These are phyloP conservation scores for Poecile atricapillus DNA, from an alignment of 2,113 vertebrate genomes.

Conservation along the genomic window DNA sequence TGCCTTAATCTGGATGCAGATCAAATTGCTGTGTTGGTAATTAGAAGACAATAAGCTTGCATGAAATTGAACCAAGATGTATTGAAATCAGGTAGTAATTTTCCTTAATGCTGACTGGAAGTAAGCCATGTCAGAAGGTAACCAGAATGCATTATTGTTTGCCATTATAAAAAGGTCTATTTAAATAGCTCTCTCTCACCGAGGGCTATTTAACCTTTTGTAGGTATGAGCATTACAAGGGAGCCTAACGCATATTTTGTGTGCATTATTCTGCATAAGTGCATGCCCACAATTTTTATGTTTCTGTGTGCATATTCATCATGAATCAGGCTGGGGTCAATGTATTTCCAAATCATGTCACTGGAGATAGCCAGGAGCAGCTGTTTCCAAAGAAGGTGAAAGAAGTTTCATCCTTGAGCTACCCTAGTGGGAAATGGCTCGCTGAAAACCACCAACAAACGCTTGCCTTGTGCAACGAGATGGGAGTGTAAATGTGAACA, in stretches of 20 bases:
- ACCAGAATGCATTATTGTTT: slow-evolving; percentile 34
- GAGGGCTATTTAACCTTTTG: slow-evolving; percentile 55
- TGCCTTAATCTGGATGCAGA: slow-evolving; percentile 13
- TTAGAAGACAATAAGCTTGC: slow-evolving; percentile 59
- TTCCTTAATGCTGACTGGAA: slow-evolving; percentile 51
- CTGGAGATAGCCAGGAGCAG: background rate
- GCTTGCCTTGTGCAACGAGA: background rate
- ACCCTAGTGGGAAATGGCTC: background rate
- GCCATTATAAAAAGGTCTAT: slow-evolving; percentile 45
- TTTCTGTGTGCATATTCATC: slow-evolving; percentile 12
- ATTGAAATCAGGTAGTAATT: slow-evolving; percentile 45
- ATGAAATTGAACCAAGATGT: slow-evolving; percentile 43
- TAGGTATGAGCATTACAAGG: slow-evolving; percentile 31
- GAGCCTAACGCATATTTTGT: background rate
- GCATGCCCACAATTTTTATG: background rate
- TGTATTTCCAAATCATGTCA: background rate
- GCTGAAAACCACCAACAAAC: background rate
- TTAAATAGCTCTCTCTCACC: slow-evolving; percentile 36
- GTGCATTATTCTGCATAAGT: slow-evolving; percentile 4
- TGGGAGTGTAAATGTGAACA: background rate
- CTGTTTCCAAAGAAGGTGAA: slow-evolving; percentile 16
- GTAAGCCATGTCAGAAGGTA: slow-evolving; percentile 39
- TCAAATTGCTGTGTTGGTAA: slow-evolving; percentile 44
- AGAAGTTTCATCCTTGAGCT: slow-evolving; percentile 39
- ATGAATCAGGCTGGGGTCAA: background rate